Conservation (phyloP, 2,797 vertebrate species). For the Oreochromis grahami region DNA sequence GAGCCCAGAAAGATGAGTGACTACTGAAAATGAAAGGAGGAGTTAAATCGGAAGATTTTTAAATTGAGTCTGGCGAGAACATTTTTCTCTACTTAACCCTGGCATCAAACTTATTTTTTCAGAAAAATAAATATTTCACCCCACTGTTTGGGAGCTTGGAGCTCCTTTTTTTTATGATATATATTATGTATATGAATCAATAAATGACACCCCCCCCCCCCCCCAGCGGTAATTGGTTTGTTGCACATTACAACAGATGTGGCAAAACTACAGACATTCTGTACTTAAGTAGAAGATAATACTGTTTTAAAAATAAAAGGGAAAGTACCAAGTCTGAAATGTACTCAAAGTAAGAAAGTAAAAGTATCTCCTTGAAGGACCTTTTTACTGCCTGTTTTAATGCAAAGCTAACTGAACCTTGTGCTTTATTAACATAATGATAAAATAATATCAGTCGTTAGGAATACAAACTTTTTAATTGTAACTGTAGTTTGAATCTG, state of each 20-base stretch:
- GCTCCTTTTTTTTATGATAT: background rate
- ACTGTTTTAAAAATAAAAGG: background rate
- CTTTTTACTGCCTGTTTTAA: background rate
- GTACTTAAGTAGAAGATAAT: background rate
- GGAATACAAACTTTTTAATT: rapidly evolving
- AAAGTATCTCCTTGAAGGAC: background rate
- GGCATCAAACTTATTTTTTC: background rate
- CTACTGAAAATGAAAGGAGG: rapidly evolving
- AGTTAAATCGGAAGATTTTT: background rate
- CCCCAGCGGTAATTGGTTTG: background rate
- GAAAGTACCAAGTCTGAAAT: background rate
- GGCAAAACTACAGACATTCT: background rate
- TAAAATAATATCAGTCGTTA: background rate
- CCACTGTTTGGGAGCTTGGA: background rate
- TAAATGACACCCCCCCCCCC: background rate
- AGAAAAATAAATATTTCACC: background rate
- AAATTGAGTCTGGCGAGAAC: background rate
- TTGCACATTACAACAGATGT: background rate
- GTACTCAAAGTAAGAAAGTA: background rate
- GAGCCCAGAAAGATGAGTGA: background rate
- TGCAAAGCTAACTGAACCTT: background rate
- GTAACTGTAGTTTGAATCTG: background rate
- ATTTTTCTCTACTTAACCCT: background rate
- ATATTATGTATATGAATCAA: background rate
- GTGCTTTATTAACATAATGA: rapidly evolving